Base-by-base conservation (phyloP, 1,140 invertebrate genomes). In the Yoshiicerus persimilis region DNA sequence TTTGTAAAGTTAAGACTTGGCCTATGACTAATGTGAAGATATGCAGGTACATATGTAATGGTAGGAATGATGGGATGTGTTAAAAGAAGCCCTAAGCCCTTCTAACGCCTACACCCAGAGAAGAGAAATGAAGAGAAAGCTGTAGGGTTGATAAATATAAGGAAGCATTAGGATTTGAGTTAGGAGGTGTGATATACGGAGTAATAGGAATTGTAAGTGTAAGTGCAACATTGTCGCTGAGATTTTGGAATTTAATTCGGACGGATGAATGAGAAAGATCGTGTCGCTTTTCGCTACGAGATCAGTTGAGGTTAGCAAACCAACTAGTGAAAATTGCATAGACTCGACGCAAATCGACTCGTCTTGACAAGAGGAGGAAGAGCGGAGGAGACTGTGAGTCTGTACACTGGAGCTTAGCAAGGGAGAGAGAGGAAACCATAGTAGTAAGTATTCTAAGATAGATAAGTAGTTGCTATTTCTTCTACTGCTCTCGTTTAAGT, bases 161-260 rank as follows among this genome's bases (percentile, higher is more conserved):
- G n/a, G n/a, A n/a, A n/a, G n/a, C n/a, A n/a, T n/a, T n/a, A n/a
- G n/a, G n/a, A n/a, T n/a, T n/a, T n/a, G n/a, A n/a, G n/a, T n/a
- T n/a, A n/a, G n/a, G n/a, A n/a, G n/a, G n/a, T n/a, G 66, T 27
- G 4, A n/a, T 30, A 30, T 70, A 27, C 16, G 13, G 30, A 70
- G 66, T 30, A 30, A 70, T 70, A 70, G 9, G 30, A n/a, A 36
- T 34, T 38, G 27, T n/a, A 64, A 64, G 20, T 64, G 64, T 70
- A 70, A 25, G 23, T 70, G 64, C 20, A 80, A 80, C 34, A 80
- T 80, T 80, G 75, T 80, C 75, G 32, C 16, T 34, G 34, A 32
- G 75, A 80, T 80, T 80, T 80, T 38, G 32, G 75, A 80, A 80
- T 80, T 80, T 80, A 80, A 80, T 80, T 80, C 75, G 34, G 75